Evolutionary conservation across 2,797 vertebrate genomes (phyloP), one percentile per base, ranked within the genome.

Genomic region (Eremophila alpestris): DNA sequence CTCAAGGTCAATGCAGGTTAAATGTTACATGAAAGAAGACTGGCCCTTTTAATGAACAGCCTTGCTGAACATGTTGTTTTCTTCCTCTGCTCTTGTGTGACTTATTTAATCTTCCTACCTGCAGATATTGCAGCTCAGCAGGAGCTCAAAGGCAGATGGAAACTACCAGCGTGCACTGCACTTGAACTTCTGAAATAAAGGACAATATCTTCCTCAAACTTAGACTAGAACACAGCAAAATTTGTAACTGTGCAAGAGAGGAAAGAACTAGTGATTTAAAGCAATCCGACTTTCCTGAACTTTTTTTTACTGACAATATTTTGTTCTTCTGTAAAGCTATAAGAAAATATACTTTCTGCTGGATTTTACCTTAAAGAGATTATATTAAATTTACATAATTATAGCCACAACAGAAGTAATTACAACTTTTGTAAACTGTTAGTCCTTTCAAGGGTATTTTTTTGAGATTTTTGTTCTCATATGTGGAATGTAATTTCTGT

Each of bases 71-170:
- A 8, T 32, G 34, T 67, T 51, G 27, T 68, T 87, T 94, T 89
- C 43, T 40, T 85, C n/a, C 26, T 78, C 73, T 88, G 46, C 38
- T 90, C 64, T 32, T 94, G 36, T 81, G 58, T 55, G 62, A 64
- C 68, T 92, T 78, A 88, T 90, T 83, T 88, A 78, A 90, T 75
- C 27, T 88, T 73, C 65, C 38, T 62, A 46, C 51, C 79, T 91
- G 59, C 76, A 80, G 84, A 81, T 68, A 91, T 2, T 65, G 80
- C 36, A 90, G 60, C 76, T 93, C 82, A 93, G 89, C 85, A 96
- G 87, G 80, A 41, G 67, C 65, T 65, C 76, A 83, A 80, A 94
- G 48, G 73, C 65, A 81, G 65, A 88, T 86, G 68, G 76, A 92
- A 90, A 67, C 69, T 91, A 75, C 73, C 43, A 76, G 70, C 30